A percentile compares a stretch with the other conserved stretches of the same genome.
Conservation (phyloP, 2,113 vertebrate genomes). For the Saimiri boliviensis region DNA sequence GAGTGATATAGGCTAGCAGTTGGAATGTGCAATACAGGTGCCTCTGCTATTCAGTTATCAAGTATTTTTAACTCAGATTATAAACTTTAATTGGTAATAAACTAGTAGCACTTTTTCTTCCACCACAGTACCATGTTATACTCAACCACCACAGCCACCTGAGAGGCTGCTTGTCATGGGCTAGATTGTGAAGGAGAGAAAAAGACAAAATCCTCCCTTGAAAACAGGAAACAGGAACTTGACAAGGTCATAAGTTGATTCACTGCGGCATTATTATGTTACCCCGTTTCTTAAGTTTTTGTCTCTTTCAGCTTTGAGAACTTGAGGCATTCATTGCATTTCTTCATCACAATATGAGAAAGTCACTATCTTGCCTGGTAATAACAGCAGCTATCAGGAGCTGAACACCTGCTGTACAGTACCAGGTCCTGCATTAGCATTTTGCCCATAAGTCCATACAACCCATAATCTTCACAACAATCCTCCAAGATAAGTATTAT, state of each 20-base stretch:
- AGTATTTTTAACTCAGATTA: neutral
- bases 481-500: neutral
- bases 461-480: neutral
- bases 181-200: neutral
- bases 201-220: neutral
- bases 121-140: neutral
- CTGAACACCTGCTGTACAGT: neutral
- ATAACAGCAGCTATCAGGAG: neutral
- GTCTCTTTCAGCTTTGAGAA: neutral
- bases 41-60: neutral
- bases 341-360: neutral
- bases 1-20: neutral
- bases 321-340: neutral
- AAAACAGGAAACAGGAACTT: neutral
- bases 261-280: neutral
- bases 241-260: neutral
- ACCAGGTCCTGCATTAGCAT: neutral
- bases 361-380: neutral
- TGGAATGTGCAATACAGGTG: too few relatives aligned
- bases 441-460: neutral
- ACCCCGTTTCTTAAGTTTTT: neutral
- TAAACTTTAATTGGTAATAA: neutral
- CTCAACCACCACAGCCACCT: neutral
- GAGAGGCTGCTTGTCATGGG: too few relatives aligned
- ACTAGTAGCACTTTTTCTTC: neutral